Conservation (phyloP, 2,113 vertebrate species). For the Mesocricetus auratus region DNA sequence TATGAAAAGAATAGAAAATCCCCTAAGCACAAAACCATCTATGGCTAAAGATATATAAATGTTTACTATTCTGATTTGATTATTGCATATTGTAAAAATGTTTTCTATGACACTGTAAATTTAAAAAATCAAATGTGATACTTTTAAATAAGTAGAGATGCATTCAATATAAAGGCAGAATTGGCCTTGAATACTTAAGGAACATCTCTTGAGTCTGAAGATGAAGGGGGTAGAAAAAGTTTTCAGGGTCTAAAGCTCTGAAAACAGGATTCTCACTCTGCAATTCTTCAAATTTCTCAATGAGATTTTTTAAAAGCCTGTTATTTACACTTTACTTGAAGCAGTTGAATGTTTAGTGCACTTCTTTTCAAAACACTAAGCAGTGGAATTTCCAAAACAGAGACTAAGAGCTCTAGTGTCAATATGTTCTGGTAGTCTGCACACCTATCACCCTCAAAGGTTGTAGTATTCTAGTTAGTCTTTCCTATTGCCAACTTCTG, state of each 20-base stretch:
- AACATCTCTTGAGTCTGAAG: neutral
- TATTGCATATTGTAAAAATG: neutral
- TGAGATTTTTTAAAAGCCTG: neutral
- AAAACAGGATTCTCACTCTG: neutral
- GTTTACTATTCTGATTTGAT: neutral
- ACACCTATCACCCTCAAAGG: slow-evolving; percentile 42
- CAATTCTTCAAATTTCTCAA: slow-evolving; percentile 26
- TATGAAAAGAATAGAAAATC: neutral
- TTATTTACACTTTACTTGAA: slow-evolving; percentile 20
- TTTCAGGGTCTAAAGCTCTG: neutral
- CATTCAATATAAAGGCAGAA: neutral
- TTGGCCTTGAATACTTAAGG: neutral
- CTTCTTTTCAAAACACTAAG: slow-evolving; percentile 42
- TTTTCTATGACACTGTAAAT: neutral
- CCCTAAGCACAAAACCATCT: neutral
- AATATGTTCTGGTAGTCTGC: slow-evolving; percentile 6
- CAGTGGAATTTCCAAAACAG: slow-evolving; percentile 36
- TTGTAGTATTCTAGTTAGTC: slow-evolving; percentile 32
- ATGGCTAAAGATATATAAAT: neutral
- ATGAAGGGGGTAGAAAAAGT: neutral
- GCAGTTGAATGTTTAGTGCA: neutral
- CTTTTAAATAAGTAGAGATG: neutral
- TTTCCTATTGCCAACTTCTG: slow-evolving; percentile 47
- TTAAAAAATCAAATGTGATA: neutral
- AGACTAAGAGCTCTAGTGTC: neutral